Conservation (phyloP, 1,140 invertebrate genomes). For the Drosophila arizonae region DNA sequence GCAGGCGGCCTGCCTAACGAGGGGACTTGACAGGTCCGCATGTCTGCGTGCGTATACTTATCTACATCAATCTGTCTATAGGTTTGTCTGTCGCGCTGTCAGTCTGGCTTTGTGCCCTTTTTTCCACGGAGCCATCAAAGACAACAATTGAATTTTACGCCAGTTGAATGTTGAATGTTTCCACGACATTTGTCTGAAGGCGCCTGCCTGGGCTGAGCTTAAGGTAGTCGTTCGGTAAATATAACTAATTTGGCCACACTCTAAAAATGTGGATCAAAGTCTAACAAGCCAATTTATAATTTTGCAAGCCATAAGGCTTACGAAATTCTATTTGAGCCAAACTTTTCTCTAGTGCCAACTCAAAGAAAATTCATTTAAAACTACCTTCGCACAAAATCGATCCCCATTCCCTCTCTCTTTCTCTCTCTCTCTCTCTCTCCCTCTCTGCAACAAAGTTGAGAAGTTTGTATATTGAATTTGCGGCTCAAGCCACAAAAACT, state of each 20-base stretch:
- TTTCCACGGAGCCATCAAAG: conserved; percentile 10
- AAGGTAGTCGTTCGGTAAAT: not conserved
- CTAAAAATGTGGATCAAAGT: too few species aligned
- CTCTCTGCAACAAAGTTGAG: too few species aligned
- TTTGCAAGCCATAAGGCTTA: too few species aligned
- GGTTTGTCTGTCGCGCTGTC: not conserved
- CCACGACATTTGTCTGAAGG: not conserved
- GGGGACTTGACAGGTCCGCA: conserved; percentile 31
- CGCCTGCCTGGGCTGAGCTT: not conserved
- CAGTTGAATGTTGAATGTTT: conserved; percentile 5
- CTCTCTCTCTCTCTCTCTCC: too few species aligned
- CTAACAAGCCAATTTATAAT: too few species aligned
- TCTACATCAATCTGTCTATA: conserved; percentile 17
- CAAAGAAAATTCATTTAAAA: too few species aligned
- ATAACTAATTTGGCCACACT: not conserved
- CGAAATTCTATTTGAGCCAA: too few species aligned
- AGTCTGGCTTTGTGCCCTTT: conserved; percentile 5
- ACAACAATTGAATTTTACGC: conserved; percentile 40
- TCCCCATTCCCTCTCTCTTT: too few species aligned
- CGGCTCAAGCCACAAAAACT: too few species aligned
- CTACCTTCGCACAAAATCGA: too few species aligned
- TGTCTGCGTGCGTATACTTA: conserved; percentile 18
- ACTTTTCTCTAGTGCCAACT: too few species aligned
- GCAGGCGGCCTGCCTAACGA: conserved; percentile 62
- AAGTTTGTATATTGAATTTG: too few species aligned